These are phyloP conservation scores for Hyperoodon ampullatus DNA, from an alignment of 2,113 vertebrate species.

Conservation along the genomic window DNA sequence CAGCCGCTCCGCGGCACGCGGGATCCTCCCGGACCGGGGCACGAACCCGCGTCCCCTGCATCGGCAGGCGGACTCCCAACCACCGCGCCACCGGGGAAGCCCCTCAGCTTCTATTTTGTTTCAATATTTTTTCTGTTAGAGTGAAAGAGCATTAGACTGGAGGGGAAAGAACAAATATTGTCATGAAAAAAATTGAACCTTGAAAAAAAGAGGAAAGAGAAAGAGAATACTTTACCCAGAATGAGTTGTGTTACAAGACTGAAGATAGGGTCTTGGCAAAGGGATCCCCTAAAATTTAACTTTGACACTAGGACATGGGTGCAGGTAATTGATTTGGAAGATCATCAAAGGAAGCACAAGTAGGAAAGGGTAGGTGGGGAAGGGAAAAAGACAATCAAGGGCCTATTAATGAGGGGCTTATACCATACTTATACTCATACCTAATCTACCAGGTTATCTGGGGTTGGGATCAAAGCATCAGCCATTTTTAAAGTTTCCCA, in stretches of 20 bases:
- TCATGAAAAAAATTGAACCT: not conserved
- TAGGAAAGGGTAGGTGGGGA: not conserved
- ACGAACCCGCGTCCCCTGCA: too few species aligned
- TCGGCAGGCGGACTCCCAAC: too few species aligned
- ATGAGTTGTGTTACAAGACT: not conserved
- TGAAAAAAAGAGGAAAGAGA: not conserved
- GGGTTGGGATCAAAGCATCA: not conserved
- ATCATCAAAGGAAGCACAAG: not conserved
- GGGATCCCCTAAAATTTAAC: not conserved
- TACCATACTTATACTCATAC: not conserved
- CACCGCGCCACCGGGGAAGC: too few species aligned
- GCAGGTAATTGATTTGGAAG: not conserved
- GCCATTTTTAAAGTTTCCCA: not conserved
- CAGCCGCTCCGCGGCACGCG: too few species aligned
- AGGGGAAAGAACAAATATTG: conserved; percentile 40
- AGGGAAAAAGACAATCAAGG: not conserved
- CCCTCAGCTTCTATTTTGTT: conserved; percentile 54
- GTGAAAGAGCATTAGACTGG: conserved; percentile 38
- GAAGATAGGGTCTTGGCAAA: not conserved
- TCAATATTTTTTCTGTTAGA: conserved; percentile 38
- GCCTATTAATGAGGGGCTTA: not conserved
- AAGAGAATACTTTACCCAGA: not conserved
- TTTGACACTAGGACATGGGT: not conserved
- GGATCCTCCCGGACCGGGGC: too few species aligned
- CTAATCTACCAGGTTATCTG: not conserved